phyloP scores from a whole-genome alignment of 2,888 invertebrate genomes.

The Pheosia tremula region DNA sequence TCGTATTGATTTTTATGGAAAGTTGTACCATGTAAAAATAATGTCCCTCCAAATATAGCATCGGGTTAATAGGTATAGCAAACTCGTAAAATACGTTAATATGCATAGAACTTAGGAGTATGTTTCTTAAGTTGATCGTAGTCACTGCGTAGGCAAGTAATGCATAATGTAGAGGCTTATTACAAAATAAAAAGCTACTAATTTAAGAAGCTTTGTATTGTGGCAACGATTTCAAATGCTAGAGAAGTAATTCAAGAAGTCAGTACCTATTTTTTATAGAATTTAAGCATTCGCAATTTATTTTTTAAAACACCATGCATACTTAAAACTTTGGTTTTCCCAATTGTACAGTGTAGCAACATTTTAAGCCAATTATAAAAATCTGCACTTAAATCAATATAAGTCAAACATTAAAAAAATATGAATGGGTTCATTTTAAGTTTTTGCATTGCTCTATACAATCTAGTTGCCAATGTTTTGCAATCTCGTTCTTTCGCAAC shows the following conservation, averaged over 20 bases:
- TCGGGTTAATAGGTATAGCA: constrained; percentile 25
- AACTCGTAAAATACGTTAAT: constrained; percentile 22
- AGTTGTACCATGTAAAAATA: constrained; percentile 31
- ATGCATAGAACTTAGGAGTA: constrained; percentile 19
- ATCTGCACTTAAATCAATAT: too few relatives aligned
- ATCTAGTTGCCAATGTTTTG: background rate
- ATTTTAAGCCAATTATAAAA: too few relatives aligned
- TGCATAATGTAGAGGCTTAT: too few relatives aligned
- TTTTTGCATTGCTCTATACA: background rate
- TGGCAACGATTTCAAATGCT: too few relatives aligned
- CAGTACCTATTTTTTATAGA: too few relatives aligned
- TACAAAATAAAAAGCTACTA: too few relatives aligned
- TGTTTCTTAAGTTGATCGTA: constrained; percentile 13
- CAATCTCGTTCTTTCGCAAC: constrained; percentile 22
- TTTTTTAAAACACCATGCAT: too few relatives aligned
- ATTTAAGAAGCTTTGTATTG: too few relatives aligned
- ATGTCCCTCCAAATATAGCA: constrained; percentile 30
- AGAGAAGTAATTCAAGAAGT: too few relatives aligned
- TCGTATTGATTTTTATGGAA: constrained; percentile 31
- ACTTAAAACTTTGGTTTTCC: too few relatives aligned
- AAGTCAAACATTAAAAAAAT: background rate
- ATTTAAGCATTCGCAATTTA: too few relatives aligned
- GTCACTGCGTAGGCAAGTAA: constrained; percentile 10
- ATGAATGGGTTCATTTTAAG: background rate
- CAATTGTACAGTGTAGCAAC: too few relatives aligned